A percentile compares a stretch with the other conserved stretches of the same genome.
These are phyloP conservation scores for Rhodinocichla rosea DNA, from an alignment of 2,113 vertebrate genomes.

Conservation along the genomic window DNA sequence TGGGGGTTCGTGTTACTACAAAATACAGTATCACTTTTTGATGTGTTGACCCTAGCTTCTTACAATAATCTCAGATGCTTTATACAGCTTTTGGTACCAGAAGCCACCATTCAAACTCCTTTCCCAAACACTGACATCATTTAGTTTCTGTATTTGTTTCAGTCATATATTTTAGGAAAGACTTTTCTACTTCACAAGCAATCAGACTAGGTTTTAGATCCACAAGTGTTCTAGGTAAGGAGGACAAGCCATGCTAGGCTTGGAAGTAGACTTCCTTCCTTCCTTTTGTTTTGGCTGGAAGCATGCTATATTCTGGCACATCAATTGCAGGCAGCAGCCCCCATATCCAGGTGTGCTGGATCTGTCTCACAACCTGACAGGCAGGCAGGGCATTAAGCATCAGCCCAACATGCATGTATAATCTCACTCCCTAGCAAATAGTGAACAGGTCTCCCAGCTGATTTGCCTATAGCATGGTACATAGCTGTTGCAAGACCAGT, in stretches of 20 bases:
- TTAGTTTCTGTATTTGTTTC: neutral
- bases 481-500: neutral
- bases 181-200: neutral
- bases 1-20: neutral
- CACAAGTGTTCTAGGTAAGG: neutral
- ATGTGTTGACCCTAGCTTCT: neutral
- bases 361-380: neutral
- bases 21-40: neutral
- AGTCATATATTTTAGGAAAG: neutral
- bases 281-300: slow-evolving; percentile 34
- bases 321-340: neutral
- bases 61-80: neutral
- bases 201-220: neutral
- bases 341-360: fast-evolving
- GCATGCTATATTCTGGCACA: neutral
- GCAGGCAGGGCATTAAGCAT: neutral
- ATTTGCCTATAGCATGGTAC: neutral
- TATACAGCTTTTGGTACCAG: neutral
- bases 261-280: neutral
- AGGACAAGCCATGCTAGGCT: neutral
- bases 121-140: neutral
- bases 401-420: fast-evolving
- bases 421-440: neutral
- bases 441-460: neutral
- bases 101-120: neutral